These are phyloP conservation scores for Dipus sagitta DNA, from an alignment of 2,797 vertebrate genomes.

Conservation along the genomic window DNA sequence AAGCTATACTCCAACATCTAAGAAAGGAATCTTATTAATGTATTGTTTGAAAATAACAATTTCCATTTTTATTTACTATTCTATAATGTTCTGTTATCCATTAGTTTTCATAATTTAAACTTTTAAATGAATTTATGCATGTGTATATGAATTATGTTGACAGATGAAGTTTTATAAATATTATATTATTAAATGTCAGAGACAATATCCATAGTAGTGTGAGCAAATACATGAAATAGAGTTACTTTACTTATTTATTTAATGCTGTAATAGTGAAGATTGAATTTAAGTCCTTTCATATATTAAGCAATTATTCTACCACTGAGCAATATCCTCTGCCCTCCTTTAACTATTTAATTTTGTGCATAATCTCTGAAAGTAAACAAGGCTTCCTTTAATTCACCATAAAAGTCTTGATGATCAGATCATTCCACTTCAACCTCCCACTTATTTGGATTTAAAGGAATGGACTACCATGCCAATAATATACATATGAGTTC, in stretches of 20 bases:
- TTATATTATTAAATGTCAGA: background rate
- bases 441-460: background rate
- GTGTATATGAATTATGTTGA: background rate
- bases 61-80: background rate
- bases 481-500: background rate
- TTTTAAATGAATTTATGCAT: background rate
- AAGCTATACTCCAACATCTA: background rate
- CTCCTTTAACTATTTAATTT: background rate
- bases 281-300: background rate
- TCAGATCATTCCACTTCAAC: background rate
- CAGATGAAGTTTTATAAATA: slow-evolving; percentile 15
- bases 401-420: background rate
- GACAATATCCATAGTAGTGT: background rate
- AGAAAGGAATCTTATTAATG: background rate
- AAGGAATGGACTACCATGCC: background rate
- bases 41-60: background rate
- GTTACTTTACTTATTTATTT: background rate
- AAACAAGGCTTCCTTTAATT: background rate
- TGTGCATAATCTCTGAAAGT: no score
- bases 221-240: background rate
- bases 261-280: background rate
- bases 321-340: rapidly evolving
- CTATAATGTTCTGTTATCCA: background rate
- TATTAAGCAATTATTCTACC: background rate
- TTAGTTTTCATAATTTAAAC: background rate